Evolutionary conservation across 2,113 vertebrate genomes (phyloP), one percentile per base, ranked within the genome.

Genomic region (Elgaria multicarinata): DNA sequence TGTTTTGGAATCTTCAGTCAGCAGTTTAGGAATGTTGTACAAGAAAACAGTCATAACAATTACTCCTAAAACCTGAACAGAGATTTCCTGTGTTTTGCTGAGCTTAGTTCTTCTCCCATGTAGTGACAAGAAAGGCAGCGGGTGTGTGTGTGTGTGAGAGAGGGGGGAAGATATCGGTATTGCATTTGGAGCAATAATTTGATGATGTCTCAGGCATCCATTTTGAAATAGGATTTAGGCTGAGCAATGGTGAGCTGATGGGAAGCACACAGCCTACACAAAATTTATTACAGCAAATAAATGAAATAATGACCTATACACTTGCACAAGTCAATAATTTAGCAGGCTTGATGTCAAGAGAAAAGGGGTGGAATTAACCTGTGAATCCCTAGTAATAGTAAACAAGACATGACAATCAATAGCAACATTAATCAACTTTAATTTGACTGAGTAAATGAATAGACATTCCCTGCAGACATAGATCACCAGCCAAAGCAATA

Each of bases 341-440:
- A 91, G 86, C 82, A 92, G 89, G 84, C 85, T 83, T 0, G 0
- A 22, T 82, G 39, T 91, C 86, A 93, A 93, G 89, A 89, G 42
- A 69, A 83, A 64, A 89, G 44, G 85, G 85, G 58, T 24, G 66
- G 90, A 94, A 95, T 92, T 93, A 94, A 91, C 91, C 85, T 92
- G 77, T 93, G 86, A 92, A 78, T 90, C 78, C 86, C 87, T 87
- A 87, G 79, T 78, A 0, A 0, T 62, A 55, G 86, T 92, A 95
- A 95, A 91, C 87, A 94, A 91, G 84, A 28, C 90, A 55, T 71
- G 81, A 62, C 0, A 3, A 92, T 95, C 93, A 87, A 95, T 94
- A 91, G 50, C 86, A 62, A 94, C 90, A 94, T 93, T 92, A 93
- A 93, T 93, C 90, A 94, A 76, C 79, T 94, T 93, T 87, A 94